Evolutionary conservation across 37 sponge, comb jelly and placozoan species (phyloP).

Genomic region (Halichondria panicea): DNA sequence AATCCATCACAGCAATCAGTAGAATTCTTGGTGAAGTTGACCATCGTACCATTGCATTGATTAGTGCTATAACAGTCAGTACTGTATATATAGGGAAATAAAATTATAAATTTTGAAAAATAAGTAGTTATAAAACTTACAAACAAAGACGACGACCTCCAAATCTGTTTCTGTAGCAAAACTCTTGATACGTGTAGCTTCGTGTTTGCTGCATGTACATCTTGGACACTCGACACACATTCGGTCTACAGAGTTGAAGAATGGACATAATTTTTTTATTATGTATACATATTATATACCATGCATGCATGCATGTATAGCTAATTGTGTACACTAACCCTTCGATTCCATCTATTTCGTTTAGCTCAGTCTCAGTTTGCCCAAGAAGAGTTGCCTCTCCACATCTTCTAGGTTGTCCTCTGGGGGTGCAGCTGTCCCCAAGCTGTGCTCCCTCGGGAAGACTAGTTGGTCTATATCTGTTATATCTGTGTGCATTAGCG

Average conservation of each 20-base stretch:
- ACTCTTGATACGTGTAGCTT: neutral
- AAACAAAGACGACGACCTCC: neutral
- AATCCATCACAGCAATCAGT: slow-evolving; percentile 36
- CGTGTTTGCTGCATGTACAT: neutral
- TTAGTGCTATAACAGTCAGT: neutral
- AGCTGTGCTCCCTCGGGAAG: too few species aligned
- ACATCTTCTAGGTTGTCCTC: neutral
- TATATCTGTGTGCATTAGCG: too few species aligned
- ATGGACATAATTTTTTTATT: neutral
- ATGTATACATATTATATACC: too few species aligned
- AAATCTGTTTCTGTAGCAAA: slow-evolving; percentile 2
- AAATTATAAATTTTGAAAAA: too few species aligned
- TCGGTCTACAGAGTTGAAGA: slow-evolving; percentile 5
- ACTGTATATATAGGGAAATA: too few species aligned
- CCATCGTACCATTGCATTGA: neutral
- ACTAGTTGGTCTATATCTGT: too few species aligned
- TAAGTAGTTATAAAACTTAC: too few species aligned
- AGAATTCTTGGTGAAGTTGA: neutral
- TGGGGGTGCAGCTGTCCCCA: slow-evolving; percentile 2
- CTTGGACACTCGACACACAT: slow-evolving; percentile 1
- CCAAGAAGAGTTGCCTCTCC: neutral
- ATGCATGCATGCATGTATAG: neutral
- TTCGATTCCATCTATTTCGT: neutral
- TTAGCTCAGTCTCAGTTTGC: neutral
- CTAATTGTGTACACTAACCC: too few species aligned